phyloP scores from a whole-genome alignment of 2,888 invertebrate genomes.

The Cosmia trapezina region DNA sequence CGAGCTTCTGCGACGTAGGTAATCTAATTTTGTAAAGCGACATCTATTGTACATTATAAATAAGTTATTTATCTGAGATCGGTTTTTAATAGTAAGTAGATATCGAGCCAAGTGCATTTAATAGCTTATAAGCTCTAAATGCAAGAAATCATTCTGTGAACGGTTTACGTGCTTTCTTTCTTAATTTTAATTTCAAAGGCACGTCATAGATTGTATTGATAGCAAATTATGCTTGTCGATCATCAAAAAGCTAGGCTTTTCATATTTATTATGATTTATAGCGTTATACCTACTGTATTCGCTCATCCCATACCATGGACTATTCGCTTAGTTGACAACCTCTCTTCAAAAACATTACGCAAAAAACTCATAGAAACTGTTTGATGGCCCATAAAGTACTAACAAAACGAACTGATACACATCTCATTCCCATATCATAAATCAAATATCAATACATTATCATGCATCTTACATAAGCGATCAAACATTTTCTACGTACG shows the following conservation, averaged over 20 bases:
- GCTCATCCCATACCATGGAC: background rate
- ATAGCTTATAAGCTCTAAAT: background rate
- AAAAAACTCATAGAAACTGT: slow-evolving; percentile 16
- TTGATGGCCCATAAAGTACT: slow-evolving; percentile 9
- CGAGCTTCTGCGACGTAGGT: slow-evolving; percentile 25
- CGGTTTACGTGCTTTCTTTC: background rate
- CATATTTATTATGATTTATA: slow-evolving; percentile 3
- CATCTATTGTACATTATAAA: slow-evolving; percentile 31
- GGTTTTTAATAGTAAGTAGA: background rate
- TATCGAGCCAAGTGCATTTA: background rate
- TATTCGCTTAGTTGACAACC: background rate
- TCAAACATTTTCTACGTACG: slow-evolving; percentile 65
- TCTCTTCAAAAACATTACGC: background rate
- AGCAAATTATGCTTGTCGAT: background rate
- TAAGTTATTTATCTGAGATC: background rate
- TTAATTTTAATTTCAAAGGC: background rate
- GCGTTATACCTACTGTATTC: background rate
- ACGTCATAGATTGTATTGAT: background rate
- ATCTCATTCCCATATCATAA: slow-evolving; percentile 43
- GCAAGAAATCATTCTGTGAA: background rate
- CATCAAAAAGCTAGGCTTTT: background rate
- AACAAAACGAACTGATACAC: slow-evolving; percentile 28
- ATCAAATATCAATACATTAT: slow-evolving; percentile 51
- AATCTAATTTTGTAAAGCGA: slow-evolving; percentile 40
- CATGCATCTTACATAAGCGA: slow-evolving; percentile 65